Evolutionary conservation across 2,113 vertebrate genomes (phyloP), one percentile per base, ranked within the genome.

Genomic region (Megaceryle torquata): DNA sequence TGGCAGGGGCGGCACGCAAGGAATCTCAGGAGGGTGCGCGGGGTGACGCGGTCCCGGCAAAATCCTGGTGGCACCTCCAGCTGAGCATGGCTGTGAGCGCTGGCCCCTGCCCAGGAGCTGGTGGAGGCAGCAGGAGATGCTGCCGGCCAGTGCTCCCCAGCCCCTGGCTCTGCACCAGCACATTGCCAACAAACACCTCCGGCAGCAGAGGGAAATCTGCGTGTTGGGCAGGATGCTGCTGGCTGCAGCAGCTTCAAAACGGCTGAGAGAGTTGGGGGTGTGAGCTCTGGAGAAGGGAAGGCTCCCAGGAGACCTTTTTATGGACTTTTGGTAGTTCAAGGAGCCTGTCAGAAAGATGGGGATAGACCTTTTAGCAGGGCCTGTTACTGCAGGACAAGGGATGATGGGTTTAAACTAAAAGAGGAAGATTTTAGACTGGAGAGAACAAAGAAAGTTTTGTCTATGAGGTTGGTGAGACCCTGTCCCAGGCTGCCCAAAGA

Each of bases 81-180:
- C 70, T n/a, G 43, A 2, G 1, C 11, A 41, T 25, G 26, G n/a
- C 69, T 35, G 60, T 1, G 1, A 51, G 77, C 43, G 0, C 57
- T 64, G 86, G 83, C 70, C 56, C 56, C 50, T 15, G 39, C 18
- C 86, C 86, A 92, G 83, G 10, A 9, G 70, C 83, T 43, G 84
- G 25, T 4, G 0, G 48, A 56, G 59, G 82, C 53, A 44, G 71
- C 6, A 2, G 65, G 65, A 70, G 51, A 57, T 41, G 81, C 44
- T 69, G 65, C 63, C 4, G 4, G 50, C 24, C 92, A 74, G 35
- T 17, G 1, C 26, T 29, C 15, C 89, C 64, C 79, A 9, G 64
- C 20, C 59, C 59, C 75, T 35, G 76, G 87, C 83, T 74, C 80
- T 8, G 3, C 83, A 70, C 54, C 90, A 60, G 20, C 46, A 53